Evolutionary conservation across 2,797 vertebrate genomes (phyloP), one percentile per base, ranked within the genome.

Genomic region (Eurystomus glaucurus): DNA sequence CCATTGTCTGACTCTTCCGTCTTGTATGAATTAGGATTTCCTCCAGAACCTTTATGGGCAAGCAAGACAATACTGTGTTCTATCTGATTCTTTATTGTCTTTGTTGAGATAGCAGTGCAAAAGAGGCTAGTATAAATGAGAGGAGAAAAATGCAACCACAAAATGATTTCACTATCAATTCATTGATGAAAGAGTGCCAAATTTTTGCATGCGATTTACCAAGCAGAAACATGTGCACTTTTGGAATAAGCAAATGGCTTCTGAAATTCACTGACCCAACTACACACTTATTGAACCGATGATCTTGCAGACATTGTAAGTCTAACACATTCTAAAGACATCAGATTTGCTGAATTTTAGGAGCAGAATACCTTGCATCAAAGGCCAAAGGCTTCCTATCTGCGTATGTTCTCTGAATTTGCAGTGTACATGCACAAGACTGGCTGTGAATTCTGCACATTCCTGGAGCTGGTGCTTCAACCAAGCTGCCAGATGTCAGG

Each of bases 321-420:
- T 33, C 58, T 94, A 60, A 85, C 19, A 19, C 37, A 5, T 88
- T 89, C 55, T 83, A 60, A 85, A 94, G 60, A 45, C 28, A 70
- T 88, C 35, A 70, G 43, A 66, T 91, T 85, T 96, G 21, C 14
- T 85, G 60, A 88, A 66, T 85, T 90, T 91, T 88, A 82, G 66
- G 43, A 79, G 39, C 18, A 75, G 60, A 91, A 93, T 65, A 45
- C 37, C 23, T 79, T 66, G 12, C 14, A 82, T 45, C 31, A 70
- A 33, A 93, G 83, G 65, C n/a, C 33, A 90, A 94, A 86, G 65
- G 3, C 43, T 88, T 12, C 13, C 5, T 65, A 10, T 69, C 54
- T 65, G 33, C 37, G 81, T 57, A 71, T 57, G 80, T 78, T 88
- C 29, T 50, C 19, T 86, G 61, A 78, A 81, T 92, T 65, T 86